Evolutionary conservation across 2,113 vertebrate species (phyloP), one percentile per base, ranked within the genome.

Genomic region (Anguilla rostrata): DNA sequence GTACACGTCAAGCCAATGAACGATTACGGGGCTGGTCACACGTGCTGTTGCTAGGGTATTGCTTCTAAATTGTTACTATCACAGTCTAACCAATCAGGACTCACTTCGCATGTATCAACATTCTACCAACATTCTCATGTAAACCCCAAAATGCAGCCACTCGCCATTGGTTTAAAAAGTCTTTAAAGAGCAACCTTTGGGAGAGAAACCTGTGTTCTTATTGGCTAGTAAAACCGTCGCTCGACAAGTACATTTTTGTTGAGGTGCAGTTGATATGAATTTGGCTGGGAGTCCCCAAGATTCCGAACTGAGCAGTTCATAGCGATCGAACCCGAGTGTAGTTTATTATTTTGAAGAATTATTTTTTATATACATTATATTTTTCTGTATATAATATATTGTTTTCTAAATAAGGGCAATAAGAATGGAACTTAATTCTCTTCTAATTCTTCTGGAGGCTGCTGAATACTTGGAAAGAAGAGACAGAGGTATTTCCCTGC

Each of bases 391-490:
- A 92, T 88, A 93, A 57, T 84, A 80, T 83, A 16, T 80, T 84
- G 86, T 87, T 88, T 92, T 91, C 91, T 90, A 88, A 93, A 84
- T 75, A 22, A 89, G 90, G 84, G 87, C 89, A 90, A 84, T 29
- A 43, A 89, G 91, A 87, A 98, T 98, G 97, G 96, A 97, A 96
- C 95, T 97, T 92, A 97, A 98, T 91, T 97, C 97, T 91, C 94
- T 98, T 92, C 93, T 98, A 94, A 96, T 99, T 93, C 96, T 99
- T 88, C 96, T 98, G 95, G 98, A 99, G 93, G 98, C 98, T 94
- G 98, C 98, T 94, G 98, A 99, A 93, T 99, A 99, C 95, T 96
- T 99, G 97, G 98, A 99, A 93, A 97, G 98, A 94, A 95, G 97
- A 96, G 98, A 99, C 95, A 95, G 98, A 98, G 98, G 98, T 99